Percentiles rank a stretch among this genome's conserved stretches.
These are phyloP conservation scores for Haliclystus octoradiatus DNA, from an alignment of 30 jellyfish, hydroid and myxozoan genomes.

Conservation along the genomic window DNA sequence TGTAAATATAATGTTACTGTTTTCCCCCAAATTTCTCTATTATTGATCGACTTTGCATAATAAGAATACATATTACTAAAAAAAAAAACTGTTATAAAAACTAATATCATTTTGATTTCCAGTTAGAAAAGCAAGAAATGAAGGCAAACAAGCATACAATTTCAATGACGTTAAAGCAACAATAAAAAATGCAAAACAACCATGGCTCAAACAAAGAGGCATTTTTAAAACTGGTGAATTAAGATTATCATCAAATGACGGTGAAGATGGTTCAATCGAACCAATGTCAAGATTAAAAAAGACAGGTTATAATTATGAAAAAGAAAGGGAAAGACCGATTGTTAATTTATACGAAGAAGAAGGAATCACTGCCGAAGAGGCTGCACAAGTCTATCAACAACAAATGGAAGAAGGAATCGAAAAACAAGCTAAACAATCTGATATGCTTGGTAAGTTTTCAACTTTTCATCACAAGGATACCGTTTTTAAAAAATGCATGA, in stretches of 20 bases:
- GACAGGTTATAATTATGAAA: neutral
- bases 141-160: neutral
- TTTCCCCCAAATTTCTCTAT: too few relatives aligned
- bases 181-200: neutral
- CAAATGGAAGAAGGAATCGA: neutral
- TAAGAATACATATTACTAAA: too few relatives aligned
- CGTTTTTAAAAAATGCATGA: too few relatives aligned
- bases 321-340: neutral
- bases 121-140: neutral
- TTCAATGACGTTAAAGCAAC: neutral
- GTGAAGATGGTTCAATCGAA: neutral
- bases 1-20: too few relatives aligned
- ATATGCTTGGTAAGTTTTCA: constrained; percentile 1
- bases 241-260: neutral
- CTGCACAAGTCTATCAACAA: neutral
- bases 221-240: neutral
- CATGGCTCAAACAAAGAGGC: neutral
- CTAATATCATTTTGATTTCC: too few relatives aligned
- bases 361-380: neutral
- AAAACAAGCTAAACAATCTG: neutral
- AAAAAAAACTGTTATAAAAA: too few relatives aligned
- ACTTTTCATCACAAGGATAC: too few relatives aligned
- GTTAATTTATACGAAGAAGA: neutral
- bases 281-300: neutral
- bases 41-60: too few relatives aligned